Conservation (phyloP, 2,888 invertebrate species). For the Tenthredo notha region DNA sequence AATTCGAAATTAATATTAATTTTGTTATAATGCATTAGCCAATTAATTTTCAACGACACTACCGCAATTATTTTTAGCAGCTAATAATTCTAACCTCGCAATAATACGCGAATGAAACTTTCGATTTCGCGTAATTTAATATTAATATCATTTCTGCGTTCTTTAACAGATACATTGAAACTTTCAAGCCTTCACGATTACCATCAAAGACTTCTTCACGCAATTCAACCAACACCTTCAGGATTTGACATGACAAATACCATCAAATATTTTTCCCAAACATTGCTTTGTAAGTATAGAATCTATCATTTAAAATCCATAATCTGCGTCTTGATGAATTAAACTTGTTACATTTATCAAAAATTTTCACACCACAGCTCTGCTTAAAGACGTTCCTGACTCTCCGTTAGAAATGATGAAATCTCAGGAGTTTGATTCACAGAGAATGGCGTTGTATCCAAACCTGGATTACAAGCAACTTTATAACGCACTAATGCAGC, state of each 20-base stretch:
- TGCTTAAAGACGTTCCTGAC: constrained; percentile 97
- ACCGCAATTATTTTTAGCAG: not conserved
- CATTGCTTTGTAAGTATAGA: constrained; percentile 90
- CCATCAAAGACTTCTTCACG: constrained; percentile 94
- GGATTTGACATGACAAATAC: constrained; percentile 98
- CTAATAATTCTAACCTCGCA: not conserved
- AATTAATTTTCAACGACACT: not conserved
- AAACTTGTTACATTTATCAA: constrained; percentile 14
- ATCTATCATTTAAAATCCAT: not conserved
- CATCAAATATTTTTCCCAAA: constrained; percentile 98
- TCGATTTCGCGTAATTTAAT: not conserved
- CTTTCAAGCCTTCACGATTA: constrained; percentile 98
- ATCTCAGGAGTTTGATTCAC: constrained; percentile 91
- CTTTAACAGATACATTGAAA: constrained; percentile 94
- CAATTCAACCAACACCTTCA: constrained; percentile 94
- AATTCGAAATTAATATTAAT: not conserved
- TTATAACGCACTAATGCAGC: constrained; percentile 92
- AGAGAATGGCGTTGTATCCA: constrained; percentile 95
- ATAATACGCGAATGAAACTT: not conserved
- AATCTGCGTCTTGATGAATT: constrained; percentile 8
- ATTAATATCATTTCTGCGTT: constrained; percentile 44
- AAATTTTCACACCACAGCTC: constrained; percentile 82
- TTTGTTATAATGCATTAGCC: not conserved
- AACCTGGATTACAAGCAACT: constrained; percentile 98
- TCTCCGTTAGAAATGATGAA: constrained; percentile 95